Evolutionary conservation across 1,140 invertebrate species (phyloP).

Genomic region (Macrocentrus cingulum): DNA sequence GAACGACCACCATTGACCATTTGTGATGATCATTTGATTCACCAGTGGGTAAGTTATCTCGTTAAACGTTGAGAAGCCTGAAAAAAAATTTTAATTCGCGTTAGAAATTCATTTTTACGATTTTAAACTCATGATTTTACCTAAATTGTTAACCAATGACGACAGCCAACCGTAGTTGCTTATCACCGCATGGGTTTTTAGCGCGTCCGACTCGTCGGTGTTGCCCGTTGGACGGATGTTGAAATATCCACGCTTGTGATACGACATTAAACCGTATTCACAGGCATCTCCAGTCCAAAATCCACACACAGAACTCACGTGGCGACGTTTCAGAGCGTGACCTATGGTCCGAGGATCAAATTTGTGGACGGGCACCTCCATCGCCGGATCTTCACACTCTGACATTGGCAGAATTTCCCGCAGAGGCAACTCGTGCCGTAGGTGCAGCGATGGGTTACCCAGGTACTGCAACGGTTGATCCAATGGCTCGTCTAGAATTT

Average conservation of each 20-base stretch:
- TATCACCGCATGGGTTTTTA: conserved; percentile 73
- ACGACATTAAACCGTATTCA: conserved; percentile 77
- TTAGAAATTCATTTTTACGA: conserved; percentile 2
- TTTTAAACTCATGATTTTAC: conserved; percentile 45
- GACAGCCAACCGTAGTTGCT: conserved; percentile 78
- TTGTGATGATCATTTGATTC: conserved; percentile 81
- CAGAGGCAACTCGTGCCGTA: conserved; percentile 68
- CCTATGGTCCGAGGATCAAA: conserved; percentile 64
- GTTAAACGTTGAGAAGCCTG: conserved; percentile 83
- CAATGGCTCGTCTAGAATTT: conserved; percentile 40
- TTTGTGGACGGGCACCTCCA: conserved; percentile 61
- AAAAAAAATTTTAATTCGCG: conserved; percentile 33
- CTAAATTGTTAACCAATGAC: conserved; percentile 80
- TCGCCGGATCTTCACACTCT: conserved; percentile 61
- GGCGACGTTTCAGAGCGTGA: conserved; percentile 58
- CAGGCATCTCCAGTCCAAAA: conserved; percentile 77
- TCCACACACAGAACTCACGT: conserved; percentile 75
- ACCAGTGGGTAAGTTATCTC: conserved; percentile 87
- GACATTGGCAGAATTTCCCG: conserved; percentile 62
- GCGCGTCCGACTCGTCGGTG: conserved; percentile 63
- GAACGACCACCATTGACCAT: conserved; percentile 82
- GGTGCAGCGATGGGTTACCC: conserved; percentile 65
- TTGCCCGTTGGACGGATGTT: conserved; percentile 47
- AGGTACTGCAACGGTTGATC: conserved; percentile 69
- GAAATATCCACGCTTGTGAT: conserved; percentile 66